phyloP scores from a whole-genome alignment of 1,140 invertebrate genomes.

The Pseudomyrmex flavicornis region DNA sequence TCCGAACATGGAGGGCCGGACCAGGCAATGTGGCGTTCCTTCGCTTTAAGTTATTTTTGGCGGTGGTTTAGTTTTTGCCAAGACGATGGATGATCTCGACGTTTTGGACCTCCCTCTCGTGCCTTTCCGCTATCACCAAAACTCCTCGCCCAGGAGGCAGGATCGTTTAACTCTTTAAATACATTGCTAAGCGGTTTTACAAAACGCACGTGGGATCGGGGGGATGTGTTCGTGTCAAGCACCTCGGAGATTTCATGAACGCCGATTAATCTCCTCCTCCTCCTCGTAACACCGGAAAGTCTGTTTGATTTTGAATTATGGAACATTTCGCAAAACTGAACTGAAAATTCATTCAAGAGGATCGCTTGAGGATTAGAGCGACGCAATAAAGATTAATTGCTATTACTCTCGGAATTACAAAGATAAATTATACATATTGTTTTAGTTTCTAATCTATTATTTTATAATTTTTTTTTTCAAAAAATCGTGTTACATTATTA shows the following conservation, averaged over 20 bases:
- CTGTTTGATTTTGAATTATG: conserved; percentile 28
- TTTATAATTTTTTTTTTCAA: neutral
- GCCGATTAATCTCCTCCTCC: conserved; percentile 20
- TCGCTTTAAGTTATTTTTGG: conserved; percentile 59
- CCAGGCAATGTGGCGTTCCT: conserved; percentile 21
- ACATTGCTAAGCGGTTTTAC: conserved; percentile 27
- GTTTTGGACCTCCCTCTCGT: conserved; percentile 5
- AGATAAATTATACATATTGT: neutral
- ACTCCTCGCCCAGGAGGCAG: neutral
- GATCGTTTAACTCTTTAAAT: conserved; percentile 49
- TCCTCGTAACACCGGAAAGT: neutral
- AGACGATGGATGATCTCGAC: conserved; percentile 56
- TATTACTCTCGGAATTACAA: neutral
- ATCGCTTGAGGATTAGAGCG: neutral
- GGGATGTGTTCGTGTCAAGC: neutral
- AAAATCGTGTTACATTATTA: neutral
- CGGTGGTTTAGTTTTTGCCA: conserved; percentile 61
- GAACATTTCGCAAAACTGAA: conserved; percentile 12
- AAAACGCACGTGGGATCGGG: neutral
- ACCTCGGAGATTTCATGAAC: neutral
- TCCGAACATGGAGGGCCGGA: conserved; percentile 25
- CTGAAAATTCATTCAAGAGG: neutral
- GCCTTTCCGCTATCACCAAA: conserved; percentile 41
- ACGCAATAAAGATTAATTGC: neutral
- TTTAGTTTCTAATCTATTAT: too few relatives aligned